These are phyloP conservation scores for Erythrocercus mccallii DNA, from an alignment of 2,113 vertebrate species.

Conservation along the genomic window DNA sequence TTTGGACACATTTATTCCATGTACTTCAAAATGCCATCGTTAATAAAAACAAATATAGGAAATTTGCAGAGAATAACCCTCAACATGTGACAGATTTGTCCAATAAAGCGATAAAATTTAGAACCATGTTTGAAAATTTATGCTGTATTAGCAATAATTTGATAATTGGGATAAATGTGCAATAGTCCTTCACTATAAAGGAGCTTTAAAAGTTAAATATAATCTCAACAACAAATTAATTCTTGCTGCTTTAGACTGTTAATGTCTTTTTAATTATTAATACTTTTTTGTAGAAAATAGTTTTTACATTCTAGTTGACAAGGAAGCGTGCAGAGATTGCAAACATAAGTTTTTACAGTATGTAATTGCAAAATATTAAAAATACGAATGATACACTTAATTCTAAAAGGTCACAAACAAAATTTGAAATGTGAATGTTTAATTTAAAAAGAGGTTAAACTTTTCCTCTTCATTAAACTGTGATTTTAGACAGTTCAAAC, in stretches of 20 bases:
- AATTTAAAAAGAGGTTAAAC: neutral
- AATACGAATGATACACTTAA: neutral
- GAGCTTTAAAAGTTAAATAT: neutral
- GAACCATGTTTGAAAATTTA: neutral
- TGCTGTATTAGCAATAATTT: neutral
- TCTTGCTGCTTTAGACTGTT: neutral
- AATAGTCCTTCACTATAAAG: neutral
- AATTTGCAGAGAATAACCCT: neutral
- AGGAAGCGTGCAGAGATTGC: neutral
- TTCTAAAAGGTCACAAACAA: neutral
- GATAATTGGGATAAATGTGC: neutral
- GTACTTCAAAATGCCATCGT: neutral
- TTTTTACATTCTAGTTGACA: neutral
- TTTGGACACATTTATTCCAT: neutral
- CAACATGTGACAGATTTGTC: neutral
- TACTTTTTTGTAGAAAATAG: neutral
- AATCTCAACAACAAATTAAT: neutral
- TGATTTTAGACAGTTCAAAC: neutral
- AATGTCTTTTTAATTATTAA: neutral
- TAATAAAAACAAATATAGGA: neutral
- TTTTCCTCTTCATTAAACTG: neutral
- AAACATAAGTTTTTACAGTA: neutral
- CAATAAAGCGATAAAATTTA: neutral
- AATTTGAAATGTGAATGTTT: neutral
- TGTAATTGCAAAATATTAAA: neutral